Evolutionary conservation across 1,140 invertebrate species (phyloP).

Genomic region (Lethrus apterus): DNA sequence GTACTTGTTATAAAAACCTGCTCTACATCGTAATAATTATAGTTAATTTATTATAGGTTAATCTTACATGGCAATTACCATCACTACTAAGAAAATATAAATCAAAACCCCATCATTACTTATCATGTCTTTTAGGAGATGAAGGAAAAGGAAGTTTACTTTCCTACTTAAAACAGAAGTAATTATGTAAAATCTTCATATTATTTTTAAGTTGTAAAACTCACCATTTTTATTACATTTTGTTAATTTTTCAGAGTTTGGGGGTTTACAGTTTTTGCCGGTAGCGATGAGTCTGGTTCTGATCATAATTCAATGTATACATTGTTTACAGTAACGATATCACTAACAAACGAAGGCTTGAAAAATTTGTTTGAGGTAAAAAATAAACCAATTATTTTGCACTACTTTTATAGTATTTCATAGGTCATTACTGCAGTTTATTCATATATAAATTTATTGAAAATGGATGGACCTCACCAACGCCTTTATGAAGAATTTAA

Average conservation of each 20-base stretch:
- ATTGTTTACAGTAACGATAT: constrained; percentile 66
- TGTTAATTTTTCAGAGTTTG: constrained; percentile 54
- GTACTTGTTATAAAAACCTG: constrained; percentile 33
- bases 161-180: constrained; percentile 71
- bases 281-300: constrained; percentile 67
- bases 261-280: constrained; percentile 71
- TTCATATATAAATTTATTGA: constrained; percentile 66
- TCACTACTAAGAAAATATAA: constrained; percentile 64
- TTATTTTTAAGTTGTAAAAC: no score
- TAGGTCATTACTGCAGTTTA: constrained; percentile 63
- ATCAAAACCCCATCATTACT: constrained; percentile 69
- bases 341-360: constrained; percentile 70
- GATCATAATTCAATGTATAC: constrained; percentile 65
- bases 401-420: constrained; percentile 18
- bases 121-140: constrained; percentile 78
- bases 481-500: constrained; percentile 70
- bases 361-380: constrained; percentile 12
- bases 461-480: constrained; percentile 51
- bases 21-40: background rate
- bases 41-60: constrained; percentile 46
- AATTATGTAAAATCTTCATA: constrained; percentile 31
- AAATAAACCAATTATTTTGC: background rate
- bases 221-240: no score
- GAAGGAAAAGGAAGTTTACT: constrained; percentile 83
- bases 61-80: constrained; percentile 76